A percentile compares a stretch with the other conserved stretches of the same genome.
Evolutionary conservation across 1,140 invertebrate species (phyloP).

Genomic region (Micrasema minimum): DNA sequence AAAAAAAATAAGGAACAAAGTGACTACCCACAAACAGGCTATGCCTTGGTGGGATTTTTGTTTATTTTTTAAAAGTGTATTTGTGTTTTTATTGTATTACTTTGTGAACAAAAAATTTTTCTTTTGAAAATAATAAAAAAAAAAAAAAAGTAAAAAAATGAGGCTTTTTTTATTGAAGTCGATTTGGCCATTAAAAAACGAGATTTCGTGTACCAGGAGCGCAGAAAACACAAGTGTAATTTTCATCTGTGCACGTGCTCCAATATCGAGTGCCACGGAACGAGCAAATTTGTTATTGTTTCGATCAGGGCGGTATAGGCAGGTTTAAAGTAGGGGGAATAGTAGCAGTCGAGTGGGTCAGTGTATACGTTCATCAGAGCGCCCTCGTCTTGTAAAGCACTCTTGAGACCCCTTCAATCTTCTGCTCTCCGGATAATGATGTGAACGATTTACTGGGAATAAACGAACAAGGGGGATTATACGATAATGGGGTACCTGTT

Average conservation of each 20-base stretch:
- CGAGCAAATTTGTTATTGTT: conserved; percentile 40
- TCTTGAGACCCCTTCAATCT: conserved; percentile 15
- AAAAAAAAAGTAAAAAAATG: too few species aligned
- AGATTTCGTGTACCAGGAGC: too few species aligned
- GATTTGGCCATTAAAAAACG: too few species aligned
- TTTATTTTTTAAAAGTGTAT: too few species aligned
- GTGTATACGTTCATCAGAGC: conserved; percentile 24
- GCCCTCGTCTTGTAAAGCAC: conserved; percentile 18
- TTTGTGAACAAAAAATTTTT: too few species aligned
- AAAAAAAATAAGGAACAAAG: too few species aligned
- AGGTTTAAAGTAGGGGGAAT: conserved; percentile 19
- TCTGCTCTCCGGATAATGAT: conserved; percentile 35
- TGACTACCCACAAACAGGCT: too few species aligned
- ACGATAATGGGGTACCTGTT: conserved; percentile 17
- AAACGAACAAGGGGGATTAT: conserved; percentile 12
- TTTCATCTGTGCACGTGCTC: not conserved
- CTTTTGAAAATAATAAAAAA: too few species aligned
- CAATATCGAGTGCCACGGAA: not conserved
- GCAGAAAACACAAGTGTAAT: too few species aligned
- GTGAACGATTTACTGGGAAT: conserved; percentile 33
- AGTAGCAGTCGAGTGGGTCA: conserved; percentile 31
- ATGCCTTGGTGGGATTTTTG: too few species aligned
- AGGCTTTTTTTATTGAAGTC: too few species aligned
- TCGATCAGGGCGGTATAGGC: conserved; percentile 27
- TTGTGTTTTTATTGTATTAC: too few species aligned